Evolutionary conservation across 92 coral and sea anemone genomes (phyloP), one percentile per base, ranked within the genome.

Genomic region (Phenganax stokvisi): DNA sequence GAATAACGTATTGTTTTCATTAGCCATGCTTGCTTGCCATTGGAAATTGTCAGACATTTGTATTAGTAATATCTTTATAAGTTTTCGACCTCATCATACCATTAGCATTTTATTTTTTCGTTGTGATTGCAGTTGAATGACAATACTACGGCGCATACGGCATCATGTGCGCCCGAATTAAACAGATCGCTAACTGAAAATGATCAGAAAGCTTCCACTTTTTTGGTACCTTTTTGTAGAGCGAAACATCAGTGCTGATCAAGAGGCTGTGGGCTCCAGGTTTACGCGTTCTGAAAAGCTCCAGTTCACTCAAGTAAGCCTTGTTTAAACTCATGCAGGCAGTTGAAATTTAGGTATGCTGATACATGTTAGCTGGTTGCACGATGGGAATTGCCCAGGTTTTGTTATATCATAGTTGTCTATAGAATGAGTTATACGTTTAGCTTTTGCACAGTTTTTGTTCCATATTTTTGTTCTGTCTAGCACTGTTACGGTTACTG

Each of bases 221-320:
- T 17, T 10, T 25, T 47, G 57, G 57, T 12, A 6, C 51, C 16
- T 3, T 25, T 17, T 62, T 20, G 20, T 70, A 93, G 98, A 90
- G 28, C 90, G 74, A 72, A 85, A 83, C 61, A 77, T 88, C 56
- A 87, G 88, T 28, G 83, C 84, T 51, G 85, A 62, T 6, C 86
- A 73, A n/a, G 84, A 87, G 13, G 72, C 88, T 17, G 88, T 86
- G 59, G 98, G 98, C 17, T 93, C 98, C 37, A 86, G 98, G 58
- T 93, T 93, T 67, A 93, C 98, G 28, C 89, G 97, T 20, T 85
- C 98, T 59, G 98, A 93, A 72, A 92, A 93, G 73, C 92, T 93
- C 16, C 98, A 93, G 87, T 93, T 93, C 88, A 89, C 98, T n/a
- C 97, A 93, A 89, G 97, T 89, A 57, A 86, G 86, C 47, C 47